Percentiles rank a stretch among this genome's conserved stretches.
phyloP scores from a whole-genome alignment of 2,797 vertebrate species.

The Gastrophryne carolinensis region DNA sequence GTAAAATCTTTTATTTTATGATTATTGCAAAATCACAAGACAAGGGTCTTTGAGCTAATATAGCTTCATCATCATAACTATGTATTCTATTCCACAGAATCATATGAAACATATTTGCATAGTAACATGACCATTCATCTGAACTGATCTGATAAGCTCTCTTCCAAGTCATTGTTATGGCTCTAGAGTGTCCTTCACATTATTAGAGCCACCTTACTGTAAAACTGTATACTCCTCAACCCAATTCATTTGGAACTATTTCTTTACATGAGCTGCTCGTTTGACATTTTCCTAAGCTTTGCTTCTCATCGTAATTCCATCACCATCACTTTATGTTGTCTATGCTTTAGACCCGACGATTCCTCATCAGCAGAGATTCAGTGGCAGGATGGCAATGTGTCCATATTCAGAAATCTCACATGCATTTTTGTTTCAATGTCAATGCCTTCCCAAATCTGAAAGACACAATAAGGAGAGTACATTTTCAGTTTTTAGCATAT shows the following conservation, averaged over 20 bases:
- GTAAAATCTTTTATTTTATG: background rate
- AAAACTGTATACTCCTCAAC: too few species aligned
- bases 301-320: too few species aligned
- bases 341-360: too few species aligned
- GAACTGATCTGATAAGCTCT: too few species aligned
- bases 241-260: too few species aligned
- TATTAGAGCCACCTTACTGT: too few species aligned
- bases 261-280: too few species aligned
- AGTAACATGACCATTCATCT: background rate
- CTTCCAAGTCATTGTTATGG: too few species aligned
- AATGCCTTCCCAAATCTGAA: constrained; percentile 85
- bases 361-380: background rate
- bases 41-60: constrained; percentile 34
- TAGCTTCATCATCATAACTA: constrained; percentile 2
- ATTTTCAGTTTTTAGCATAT: background rate
- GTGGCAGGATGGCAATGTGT: constrained; percentile 78
- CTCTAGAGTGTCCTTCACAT: too few species aligned
- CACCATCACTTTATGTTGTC: too few species aligned
- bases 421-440: constrained; percentile 94
- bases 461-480: too few species aligned
- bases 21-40: background rate
- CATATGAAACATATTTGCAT: constrained; percentile 18
- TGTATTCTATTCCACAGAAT: constrained; percentile 10
- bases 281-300: too few species aligned
- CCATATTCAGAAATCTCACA: constrained; percentile 85